These are phyloP conservation scores for Luehdorfia chinensis DNA, from an alignment of 1,140 invertebrate species.

Conservation along the genomic window DNA sequence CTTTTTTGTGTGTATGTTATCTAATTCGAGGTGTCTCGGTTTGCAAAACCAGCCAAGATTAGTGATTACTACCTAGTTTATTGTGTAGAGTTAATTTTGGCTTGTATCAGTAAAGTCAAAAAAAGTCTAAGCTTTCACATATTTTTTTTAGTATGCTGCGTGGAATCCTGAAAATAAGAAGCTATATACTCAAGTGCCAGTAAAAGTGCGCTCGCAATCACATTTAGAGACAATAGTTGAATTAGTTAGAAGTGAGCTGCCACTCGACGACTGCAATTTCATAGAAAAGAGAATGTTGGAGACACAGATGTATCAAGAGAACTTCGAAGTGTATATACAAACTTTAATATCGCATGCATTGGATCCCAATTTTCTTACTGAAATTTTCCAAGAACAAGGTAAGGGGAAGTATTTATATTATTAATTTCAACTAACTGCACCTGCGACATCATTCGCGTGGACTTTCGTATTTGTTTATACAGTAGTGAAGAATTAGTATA, in stretches of 20 bases:
- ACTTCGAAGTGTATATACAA: conserved; percentile 94
- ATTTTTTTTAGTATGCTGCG: conserved; percentile 84
- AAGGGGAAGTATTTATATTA: conserved; percentile 27
- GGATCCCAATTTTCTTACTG: conserved; percentile 91
- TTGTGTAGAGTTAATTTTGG: no score
- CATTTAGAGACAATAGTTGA: conserved; percentile 89
- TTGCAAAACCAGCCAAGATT: no score
- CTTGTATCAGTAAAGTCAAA: no score
- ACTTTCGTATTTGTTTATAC: conserved; percentile 6
- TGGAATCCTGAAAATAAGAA: conserved; percentile 89
- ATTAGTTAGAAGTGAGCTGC: conserved; percentile 84
- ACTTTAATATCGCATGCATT: conserved; percentile 93
- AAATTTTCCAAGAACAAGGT: conserved; percentile 95
- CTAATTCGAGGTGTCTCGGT: no score
- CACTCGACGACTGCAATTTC: conserved; percentile 84
- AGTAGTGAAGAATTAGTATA: no score
- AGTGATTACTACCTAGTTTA: no score
- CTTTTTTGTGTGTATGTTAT: no score
- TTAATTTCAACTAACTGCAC: no score
- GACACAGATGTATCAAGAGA: conserved; percentile 87
- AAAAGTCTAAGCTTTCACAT: no score
- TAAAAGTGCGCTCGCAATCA: conserved; percentile 84
- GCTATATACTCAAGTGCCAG: conserved; percentile 86
- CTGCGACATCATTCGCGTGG: no score
- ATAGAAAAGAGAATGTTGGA: conserved; percentile 87